phyloP scores from a whole-genome alignment of 2,888 invertebrate genomes.

The Drosophila bunnanda region DNA sequence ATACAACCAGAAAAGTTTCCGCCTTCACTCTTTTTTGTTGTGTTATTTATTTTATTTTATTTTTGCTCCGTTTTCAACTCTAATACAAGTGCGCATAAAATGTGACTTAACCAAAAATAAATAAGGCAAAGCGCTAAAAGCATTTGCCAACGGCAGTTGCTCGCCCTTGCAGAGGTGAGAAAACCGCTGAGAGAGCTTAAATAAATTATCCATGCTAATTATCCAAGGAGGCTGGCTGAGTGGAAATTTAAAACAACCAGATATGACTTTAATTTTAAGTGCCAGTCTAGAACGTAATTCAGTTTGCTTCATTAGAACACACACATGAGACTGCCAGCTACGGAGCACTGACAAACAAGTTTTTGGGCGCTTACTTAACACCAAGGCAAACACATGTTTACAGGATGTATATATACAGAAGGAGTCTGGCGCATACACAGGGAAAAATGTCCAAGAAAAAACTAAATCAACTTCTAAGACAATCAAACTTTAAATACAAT shows the following conservation, averaged over 20 bases:
- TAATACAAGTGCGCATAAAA: constrained; percentile 43
- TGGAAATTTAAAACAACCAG: constrained; percentile 22
- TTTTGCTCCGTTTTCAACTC: constrained; percentile 14
- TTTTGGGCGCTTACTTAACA: constrained; percentile 64
- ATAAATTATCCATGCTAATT: constrained; percentile 66
- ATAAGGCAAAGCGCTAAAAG: constrained; percentile 49
- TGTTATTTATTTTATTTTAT: constrained; percentile 10
- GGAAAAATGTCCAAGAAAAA: neutral
- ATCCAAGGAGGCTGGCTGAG: constrained; percentile 24
- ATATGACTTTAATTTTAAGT: constrained; percentile 36
- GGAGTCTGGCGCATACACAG: constrained; percentile 16
- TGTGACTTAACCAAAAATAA: constrained; percentile 52
- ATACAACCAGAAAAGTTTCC: constrained; percentile 37
- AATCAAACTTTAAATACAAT: neutral
- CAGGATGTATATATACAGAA: constrained; percentile 39
- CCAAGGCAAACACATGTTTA: constrained; percentile 70
- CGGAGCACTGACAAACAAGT: constrained; percentile 62
- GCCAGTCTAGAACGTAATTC: constrained; percentile 45
- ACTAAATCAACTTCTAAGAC: neutral
- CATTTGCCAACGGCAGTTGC: constrained; percentile 34
- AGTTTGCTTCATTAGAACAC: constrained; percentile 47
- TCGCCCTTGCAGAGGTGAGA: constrained; percentile 28
- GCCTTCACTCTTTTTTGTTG: constrained; percentile 38
- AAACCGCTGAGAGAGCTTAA: constrained; percentile 45
- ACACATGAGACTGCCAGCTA: constrained; percentile 26